Conservation (phyloP, 2,888 invertebrate species). For the Iphiclides podalirius region DNA sequence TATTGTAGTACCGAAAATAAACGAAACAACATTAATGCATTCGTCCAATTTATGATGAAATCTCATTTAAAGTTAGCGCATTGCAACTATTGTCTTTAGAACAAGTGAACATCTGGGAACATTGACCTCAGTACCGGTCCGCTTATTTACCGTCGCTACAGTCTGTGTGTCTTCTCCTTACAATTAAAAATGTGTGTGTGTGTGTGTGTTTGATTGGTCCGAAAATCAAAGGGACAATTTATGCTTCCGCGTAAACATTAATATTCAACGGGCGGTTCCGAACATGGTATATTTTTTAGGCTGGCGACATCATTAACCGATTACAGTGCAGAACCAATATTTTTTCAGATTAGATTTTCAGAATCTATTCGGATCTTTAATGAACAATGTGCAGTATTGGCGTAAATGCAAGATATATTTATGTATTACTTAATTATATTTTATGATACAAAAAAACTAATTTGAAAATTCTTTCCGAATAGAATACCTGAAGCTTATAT, state of each 20-base stretch:
- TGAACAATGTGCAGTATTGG: no score
- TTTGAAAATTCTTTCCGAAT: no score
- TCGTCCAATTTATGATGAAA: no score
- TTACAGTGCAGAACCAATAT: not conserved
- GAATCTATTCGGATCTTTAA: no score
- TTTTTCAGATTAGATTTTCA: no score
- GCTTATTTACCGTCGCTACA: no score
- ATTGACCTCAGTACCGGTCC: conserved; percentile 53
- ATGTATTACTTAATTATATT: not conserved
- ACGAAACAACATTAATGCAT: no score
- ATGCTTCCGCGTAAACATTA: not conserved
- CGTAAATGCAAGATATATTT: not conserved
- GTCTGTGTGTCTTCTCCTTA: conserved; percentile 24
- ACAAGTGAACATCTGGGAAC: conserved; percentile 51
- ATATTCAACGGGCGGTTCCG: not conserved
- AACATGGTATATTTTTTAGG: conserved; percentile 24
- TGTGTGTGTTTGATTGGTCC: not conserved
- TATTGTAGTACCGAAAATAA: no score
- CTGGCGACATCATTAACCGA: not conserved
- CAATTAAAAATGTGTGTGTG: conserved; percentile 6
- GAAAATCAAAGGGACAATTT: not conserved
- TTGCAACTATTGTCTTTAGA: no score
- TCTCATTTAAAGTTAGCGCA: no score
- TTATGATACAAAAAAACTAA: no score
- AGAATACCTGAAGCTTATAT: no score